A percentile compares a stretch with the other conserved stretches of the same genome.
Conservation (phyloP, 2,797 vertebrate genomes). For the Tympanoctomys barrerae region DNA sequence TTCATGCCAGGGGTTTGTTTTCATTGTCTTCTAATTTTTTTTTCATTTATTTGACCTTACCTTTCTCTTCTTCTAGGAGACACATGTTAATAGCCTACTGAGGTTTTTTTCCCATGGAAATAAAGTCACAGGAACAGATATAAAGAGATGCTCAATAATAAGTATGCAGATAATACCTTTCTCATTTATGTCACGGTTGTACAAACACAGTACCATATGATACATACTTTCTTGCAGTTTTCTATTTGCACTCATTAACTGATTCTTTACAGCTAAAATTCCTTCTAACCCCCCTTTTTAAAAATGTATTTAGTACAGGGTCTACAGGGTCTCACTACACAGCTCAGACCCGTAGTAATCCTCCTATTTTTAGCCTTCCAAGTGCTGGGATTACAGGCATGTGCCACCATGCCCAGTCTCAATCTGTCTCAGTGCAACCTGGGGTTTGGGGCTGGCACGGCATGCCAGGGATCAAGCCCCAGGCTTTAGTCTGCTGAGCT, state of each 20-base stretch:
- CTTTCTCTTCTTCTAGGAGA: background rate
- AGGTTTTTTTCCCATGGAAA: background rate
- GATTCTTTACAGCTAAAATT: background rate
- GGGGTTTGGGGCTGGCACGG: too few relatives aligned
- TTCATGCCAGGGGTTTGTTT: background rate
- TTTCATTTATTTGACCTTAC: background rate
- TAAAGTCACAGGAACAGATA: background rate
- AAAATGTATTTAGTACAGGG: too few relatives aligned
- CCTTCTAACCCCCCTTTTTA: background rate
- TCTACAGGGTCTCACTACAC: too few relatives aligned
- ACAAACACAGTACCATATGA: background rate
- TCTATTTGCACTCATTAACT: background rate
- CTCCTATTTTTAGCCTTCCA: too few relatives aligned
- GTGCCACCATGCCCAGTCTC: too few relatives aligned
- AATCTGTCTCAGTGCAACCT: too few relatives aligned
- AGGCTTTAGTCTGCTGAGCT: too few relatives aligned
- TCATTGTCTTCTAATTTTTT: background rate
- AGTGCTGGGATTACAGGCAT: too few relatives aligned
- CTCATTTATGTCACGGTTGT: background rate
- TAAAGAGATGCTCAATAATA: background rate
- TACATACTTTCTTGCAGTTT: background rate
- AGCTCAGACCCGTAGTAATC: too few relatives aligned
- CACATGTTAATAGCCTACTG: background rate
- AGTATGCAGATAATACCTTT: background rate
- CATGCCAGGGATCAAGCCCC: too few relatives aligned